A percentile compares a stretch with the other conserved stretches of the same genome.
phyloP scores from a whole-genome alignment of 2,113 vertebrate genomes.

The Alaudala cheleensis region DNA sequence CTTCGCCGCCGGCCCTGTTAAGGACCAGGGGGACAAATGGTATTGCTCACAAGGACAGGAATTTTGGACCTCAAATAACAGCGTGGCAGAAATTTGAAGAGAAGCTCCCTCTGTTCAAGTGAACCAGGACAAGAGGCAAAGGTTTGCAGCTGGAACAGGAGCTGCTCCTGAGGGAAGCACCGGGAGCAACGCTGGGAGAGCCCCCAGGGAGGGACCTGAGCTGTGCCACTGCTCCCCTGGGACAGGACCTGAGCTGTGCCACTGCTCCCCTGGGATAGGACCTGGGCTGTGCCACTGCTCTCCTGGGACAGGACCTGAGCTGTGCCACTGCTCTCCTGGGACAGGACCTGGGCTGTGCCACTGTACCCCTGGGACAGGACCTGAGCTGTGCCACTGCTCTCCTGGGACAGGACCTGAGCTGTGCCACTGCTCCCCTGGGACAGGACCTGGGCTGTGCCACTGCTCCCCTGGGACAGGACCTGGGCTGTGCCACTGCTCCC shows the following conservation, averaged over 20 bases:
- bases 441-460: neutral
- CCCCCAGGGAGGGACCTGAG: neutral
- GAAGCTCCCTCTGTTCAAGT: conserved; percentile 76
- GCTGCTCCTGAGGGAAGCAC: conserved; percentile 66
- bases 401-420: neutral
- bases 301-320: neutral
- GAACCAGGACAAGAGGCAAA: conserved; percentile 76
- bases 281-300: neutral
- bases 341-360: neutral
- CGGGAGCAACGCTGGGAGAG: neutral
- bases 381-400: neutral
- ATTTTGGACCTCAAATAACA: conserved; percentile 75
- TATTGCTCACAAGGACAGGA: conserved; percentile 53
- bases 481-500: neutral
- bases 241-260: neutral
- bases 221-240: neutral
- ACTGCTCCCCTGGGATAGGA: neutral
- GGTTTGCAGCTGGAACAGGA: conserved; percentile 70
- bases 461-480: neutral
- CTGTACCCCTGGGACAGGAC: neutral
- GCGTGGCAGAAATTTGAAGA: conserved; percentile 71
- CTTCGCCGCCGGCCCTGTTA: conserved; percentile 27
- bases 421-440: neutral
- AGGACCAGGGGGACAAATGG: conserved; percentile 36
- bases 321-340: neutral